These are phyloP conservation scores for Caenorhabditis latens DNA, from an alignment of 1,140 invertebrate genomes.

Conservation along the genomic window DNA sequence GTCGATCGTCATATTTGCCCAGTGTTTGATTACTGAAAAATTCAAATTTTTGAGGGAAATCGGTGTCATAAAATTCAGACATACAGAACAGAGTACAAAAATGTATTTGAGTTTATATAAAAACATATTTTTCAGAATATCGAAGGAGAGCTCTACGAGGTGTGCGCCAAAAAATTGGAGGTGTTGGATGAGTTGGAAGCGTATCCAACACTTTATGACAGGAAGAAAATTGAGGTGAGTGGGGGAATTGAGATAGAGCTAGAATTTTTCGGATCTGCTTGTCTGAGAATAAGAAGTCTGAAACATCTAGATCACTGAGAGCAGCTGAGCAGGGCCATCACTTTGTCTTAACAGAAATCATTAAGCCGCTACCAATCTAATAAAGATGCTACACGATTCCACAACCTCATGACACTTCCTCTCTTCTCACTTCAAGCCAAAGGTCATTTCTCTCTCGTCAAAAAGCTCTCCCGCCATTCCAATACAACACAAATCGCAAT, in stretches of 20 bases:
- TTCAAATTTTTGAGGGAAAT: not conserved
- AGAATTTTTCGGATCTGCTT: not conserved
- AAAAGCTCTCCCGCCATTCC: not conserved
- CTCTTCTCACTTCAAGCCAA: not conserved
- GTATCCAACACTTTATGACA: conserved; percentile 64
- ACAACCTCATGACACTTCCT: not conserved
- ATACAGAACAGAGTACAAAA: too few relatives aligned
- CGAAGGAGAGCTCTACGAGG: conserved; percentile 67
- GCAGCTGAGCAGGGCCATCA: too few relatives aligned
- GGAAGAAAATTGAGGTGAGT: conserved; percentile 57
- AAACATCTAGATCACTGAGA: not conserved
- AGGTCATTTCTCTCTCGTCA: not conserved
- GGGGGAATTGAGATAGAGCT: not conserved
- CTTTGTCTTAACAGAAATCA: too few relatives aligned
- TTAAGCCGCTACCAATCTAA: too few relatives aligned
- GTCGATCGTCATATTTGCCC: conserved; percentile 31
- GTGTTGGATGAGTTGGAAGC: conserved; percentile 66
- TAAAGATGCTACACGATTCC: too few relatives aligned
- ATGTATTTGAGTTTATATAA: too few relatives aligned
- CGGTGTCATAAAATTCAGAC: too few relatives aligned
- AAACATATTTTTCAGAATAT: conserved; percentile 59
- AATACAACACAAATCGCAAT: not conserved
- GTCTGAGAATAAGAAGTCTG: not conserved
- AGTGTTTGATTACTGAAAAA: conserved; percentile 17
- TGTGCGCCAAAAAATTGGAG: conserved; percentile 60